phyloP scores from a whole-genome alignment of 1,140 invertebrate genomes.

The Drosophila neocordata region DNA sequence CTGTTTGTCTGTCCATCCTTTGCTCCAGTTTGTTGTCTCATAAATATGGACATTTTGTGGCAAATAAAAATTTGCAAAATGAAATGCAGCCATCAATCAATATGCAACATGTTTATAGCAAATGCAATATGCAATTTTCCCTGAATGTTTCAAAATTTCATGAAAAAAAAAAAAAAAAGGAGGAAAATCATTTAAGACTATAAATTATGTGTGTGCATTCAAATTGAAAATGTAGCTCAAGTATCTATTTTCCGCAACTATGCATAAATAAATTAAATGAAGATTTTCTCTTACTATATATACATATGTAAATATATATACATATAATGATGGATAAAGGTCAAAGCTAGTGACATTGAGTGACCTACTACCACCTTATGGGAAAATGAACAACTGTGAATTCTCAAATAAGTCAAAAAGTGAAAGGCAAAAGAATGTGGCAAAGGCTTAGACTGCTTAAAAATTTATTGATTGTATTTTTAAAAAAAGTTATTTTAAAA shows the following conservation, averaged over 20 bases:
- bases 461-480: conserved; percentile 13
- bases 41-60: conserved; percentile 48
- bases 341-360: conserved; percentile 34
- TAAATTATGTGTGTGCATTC: conserved; percentile 22
- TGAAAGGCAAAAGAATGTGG: background rate
- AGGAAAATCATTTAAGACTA: conserved; percentile 24
- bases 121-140: conserved; percentile 19
- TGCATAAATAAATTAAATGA: background rate
- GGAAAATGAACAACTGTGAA: conserved; percentile 21
- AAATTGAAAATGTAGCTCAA: conserved; percentile 8
- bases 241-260: background rate
- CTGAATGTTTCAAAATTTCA: conserved; percentile 32
- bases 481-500: no score
- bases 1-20: background rate
- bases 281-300: no score
- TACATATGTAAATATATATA: background rate
- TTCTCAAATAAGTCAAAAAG: conserved; percentile 4
- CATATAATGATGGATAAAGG: conserved; percentile 25
- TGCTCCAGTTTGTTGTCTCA: conserved; percentile 14
- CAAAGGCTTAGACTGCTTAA: conserved; percentile 3
- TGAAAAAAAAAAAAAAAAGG: no score
- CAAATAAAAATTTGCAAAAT: conserved; percentile 41
- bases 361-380: conserved; percentile 8
- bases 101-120: conserved; percentile 40
- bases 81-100: conserved; percentile 42